Evolutionary conservation across 2,113 vertebrate species (phyloP), one percentile per base, ranked within the genome.

Genomic region (Probosciger aterrimus): DNA sequence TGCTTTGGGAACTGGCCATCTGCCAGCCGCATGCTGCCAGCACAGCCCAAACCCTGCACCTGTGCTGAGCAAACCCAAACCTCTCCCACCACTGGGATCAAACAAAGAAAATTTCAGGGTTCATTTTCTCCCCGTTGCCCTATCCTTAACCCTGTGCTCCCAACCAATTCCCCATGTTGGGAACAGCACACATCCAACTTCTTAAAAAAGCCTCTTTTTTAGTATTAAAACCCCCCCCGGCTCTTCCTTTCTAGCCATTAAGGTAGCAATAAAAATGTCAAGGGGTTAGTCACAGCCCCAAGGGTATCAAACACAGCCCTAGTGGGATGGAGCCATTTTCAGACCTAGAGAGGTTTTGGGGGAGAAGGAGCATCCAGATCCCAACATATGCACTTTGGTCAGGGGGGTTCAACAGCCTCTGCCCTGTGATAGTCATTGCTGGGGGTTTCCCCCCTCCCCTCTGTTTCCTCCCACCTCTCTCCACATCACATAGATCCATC

Each of bases 191-290:
- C 8, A 11, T 33, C 19, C 43, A 76, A 19, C 23, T n/a, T 50
- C 4, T 5, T 46, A 70, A 80, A 52, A 9, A 1, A 1, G 3
- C 8, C 0, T 0, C 0, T 0, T n/a, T 57, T 79, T 64, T 10
- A 33, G 11, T 33, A 35, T 43, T 59, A 59, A 35, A 55, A 41
- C 67, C 35, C 20, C 10, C 44, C 17, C 20, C 69, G 49, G 4
- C 20, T 81, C 16, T 75, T 74, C 44, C n/a, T 11, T 70, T n/a
- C 35, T 18, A 82, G 44, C 37, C 18, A 59, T 35, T 4, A 55
- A 68, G 46, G 24, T 18, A 60, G 4, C 44, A 70, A 44, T 10
- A 30, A 50, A 74, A 78, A 13, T 7, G 10, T 22, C 1, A 5
- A 91, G 30, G 8, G 5, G 5, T 20, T 60, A 37, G 25, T 52